These are phyloP conservation scores for Sylvilagus floridanus DNA, from an alignment of 2,797 vertebrate species.

Conservation along the genomic window DNA sequence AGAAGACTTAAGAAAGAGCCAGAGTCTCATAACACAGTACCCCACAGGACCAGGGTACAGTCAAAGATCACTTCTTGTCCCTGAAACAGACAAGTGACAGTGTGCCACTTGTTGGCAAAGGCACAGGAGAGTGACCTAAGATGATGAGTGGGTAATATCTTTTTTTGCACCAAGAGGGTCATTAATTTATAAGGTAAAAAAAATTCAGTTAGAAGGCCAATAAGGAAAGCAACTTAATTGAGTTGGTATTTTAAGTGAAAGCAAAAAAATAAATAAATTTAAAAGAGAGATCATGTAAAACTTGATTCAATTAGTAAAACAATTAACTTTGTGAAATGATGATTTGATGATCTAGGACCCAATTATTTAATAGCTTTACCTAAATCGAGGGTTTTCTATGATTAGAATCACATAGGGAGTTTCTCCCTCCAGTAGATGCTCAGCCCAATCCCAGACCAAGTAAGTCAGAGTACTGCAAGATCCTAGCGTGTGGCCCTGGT, in stretches of 20 bases:
- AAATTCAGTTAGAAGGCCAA: conserved; percentile 69
- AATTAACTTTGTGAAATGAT: conserved; percentile 77
- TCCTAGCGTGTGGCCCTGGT: background rate
- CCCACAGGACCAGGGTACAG: background rate
- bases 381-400: background rate
- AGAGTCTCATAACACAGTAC: background rate
- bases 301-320: conserved; percentile 74
- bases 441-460: background rate
- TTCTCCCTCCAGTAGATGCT: background rate
- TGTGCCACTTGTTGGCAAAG: background rate
- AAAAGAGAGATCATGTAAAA: conserved; percentile 61
- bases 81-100: background rate
- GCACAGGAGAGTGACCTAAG: background rate
- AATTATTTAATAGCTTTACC: conserved; percentile 62
- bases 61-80: background rate
- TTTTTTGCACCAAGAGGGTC: conserved; percentile 16
- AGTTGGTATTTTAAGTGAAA: conserved; percentile 71
- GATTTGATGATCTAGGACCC: conserved; percentile 53
- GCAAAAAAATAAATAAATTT: conserved; percentile 59
- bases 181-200: conserved; percentile 61
- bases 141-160: background rate
- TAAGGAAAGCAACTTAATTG: conserved; percentile 75
- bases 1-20: background rate
- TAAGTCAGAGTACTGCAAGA: background rate
- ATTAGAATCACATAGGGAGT: conserved; percentile 31